Percentiles rank a stretch among this genome's conserved stretches.
phyloP scores from a whole-genome alignment of 2,888 invertebrate genomes.

The Octonoba sinensis region DNA sequence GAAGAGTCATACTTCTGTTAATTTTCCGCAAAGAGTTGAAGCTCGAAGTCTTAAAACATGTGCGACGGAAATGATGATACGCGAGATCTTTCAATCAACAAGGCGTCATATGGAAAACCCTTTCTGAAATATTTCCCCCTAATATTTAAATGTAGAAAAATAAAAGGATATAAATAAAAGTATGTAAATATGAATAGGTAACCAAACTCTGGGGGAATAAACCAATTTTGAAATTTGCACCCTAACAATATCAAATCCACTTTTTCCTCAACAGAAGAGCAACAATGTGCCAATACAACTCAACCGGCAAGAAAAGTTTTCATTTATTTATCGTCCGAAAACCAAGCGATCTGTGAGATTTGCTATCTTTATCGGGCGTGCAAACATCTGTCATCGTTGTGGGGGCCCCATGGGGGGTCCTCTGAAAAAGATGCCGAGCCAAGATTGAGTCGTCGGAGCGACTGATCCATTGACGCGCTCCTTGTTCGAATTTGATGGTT shows the following conservation, averaged over 20 bases:
- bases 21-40: too few species aligned
- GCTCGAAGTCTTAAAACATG: too few species aligned
- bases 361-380: constrained; percentile 44
- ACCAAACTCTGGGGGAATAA: too few species aligned
- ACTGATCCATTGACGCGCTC: constrained; percentile 38
- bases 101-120: too few species aligned
- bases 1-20: too few species aligned
- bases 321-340: constrained; percentile 20
- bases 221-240: neutral
- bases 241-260: neutral
- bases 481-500: constrained; percentile 61
- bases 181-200: too few species aligned
- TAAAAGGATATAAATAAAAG: too few species aligned
- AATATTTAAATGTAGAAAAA: too few species aligned
- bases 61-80: too few species aligned
- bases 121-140: too few species aligned
- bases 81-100: too few species aligned
- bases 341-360: constrained; percentile 51
- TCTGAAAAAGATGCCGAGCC: constrained; percentile 33
- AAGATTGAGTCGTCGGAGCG: constrained; percentile 46
- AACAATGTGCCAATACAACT: neutral
- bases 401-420: constrained; percentile 21
- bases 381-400: constrained; percentile 51
- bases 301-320: constrained; percentile 9
- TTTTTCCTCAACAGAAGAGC: neutral